Base-by-base conservation (phyloP, 1,140 invertebrate species). In the Parasteatoda tepidariorum region DNA sequence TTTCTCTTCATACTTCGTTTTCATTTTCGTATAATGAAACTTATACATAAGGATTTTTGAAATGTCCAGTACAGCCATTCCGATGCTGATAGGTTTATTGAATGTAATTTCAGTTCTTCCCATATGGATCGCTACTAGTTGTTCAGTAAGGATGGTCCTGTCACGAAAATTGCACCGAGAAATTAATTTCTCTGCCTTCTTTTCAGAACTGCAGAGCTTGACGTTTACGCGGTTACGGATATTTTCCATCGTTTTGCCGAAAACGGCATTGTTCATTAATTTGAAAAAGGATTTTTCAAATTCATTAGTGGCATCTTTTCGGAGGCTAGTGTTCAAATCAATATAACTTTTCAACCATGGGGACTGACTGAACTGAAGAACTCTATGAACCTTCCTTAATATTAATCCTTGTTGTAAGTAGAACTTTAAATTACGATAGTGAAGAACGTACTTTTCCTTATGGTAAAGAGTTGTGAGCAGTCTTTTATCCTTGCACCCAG, bases 281-380 rank as follows among this genome's bases (percentile, higher is more conserved):
- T 41, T 41, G 13, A 6, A 38, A 62, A 61, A 61, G 34, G 59
- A 54, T 61, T 75, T 28, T 59, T n/a, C 55, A 24, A 59, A 59
- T 7, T 18, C 15, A 59, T 18, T n/a, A 9, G 15, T 33, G 4
- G 62, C 62, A 2, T 18, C 18, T 31, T 7, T 18, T 24, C 28
- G 6, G 3, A 28, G 28, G 15, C 11, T 7, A 18, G 30, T 33
- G n/a, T n/a, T 66, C 11, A 33, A 33, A 34, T 66, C 30, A 5
- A 66, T 33, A 66, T 33, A 31, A 2, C 18, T 33, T 34, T 66
- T 66, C 22, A 66, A 33, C 30, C 62, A 66, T 33, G 30, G 62
- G 18, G 11, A 28, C 28, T 31, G 28, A 7, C n/a, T 30, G 1
- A 18, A 62, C 26, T 24, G 5, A 26, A 5, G 18, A 33, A 33